phyloP scores from a whole-genome alignment of 2,113 vertebrate species.

The Acrocephalus kingi region DNA sequence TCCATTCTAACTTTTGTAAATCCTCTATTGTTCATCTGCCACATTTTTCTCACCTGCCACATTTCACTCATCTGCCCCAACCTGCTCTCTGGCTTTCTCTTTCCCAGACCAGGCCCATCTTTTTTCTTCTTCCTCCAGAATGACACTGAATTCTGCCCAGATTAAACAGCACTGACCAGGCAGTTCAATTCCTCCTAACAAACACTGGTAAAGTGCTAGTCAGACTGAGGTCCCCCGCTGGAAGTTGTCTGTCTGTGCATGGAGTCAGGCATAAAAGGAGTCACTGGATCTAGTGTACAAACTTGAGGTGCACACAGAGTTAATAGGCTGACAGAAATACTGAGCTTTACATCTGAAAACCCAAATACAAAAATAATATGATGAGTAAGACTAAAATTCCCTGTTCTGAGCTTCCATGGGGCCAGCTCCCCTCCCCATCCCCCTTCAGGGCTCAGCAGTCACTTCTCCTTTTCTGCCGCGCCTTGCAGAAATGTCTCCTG shows the following conservation, averaged over 20 bases:
- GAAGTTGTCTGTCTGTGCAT: neutral
- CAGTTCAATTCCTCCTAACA: neutral
- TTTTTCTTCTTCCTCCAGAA: neutral
- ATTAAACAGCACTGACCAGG: neutral
- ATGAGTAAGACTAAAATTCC: slow-evolving; percentile 81
- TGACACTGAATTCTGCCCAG: neutral
- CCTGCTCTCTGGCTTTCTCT: neutral
- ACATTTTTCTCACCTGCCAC: neutral
- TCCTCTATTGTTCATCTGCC: neutral
- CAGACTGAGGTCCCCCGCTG: neutral
- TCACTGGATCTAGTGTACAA: neutral
- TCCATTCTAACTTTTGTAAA: neutral
- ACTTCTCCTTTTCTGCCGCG: slow-evolving; percentile 70
- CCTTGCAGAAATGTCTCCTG: slow-evolving; percentile 69
- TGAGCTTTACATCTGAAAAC: slow-evolving; percentile 70
- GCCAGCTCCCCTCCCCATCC: slow-evolving; percentile 20
- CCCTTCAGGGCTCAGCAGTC: slow-evolving; percentile 1
- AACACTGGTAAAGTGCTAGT: neutral
- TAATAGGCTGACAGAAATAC: slow-evolving; percentile 59
- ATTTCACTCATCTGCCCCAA: neutral
- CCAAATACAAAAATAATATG: slow-evolving; percentile 75
- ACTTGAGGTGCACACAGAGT: slow-evolving; percentile 35
- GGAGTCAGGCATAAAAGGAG: neutral
- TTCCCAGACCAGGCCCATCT: neutral
- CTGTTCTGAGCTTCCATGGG: slow-evolving; percentile 71